Evolutionary conservation across 2,797 vertebrate species (phyloP), one percentile per base, ranked within the genome.

Genomic region (Pteropus rufus): DNA sequence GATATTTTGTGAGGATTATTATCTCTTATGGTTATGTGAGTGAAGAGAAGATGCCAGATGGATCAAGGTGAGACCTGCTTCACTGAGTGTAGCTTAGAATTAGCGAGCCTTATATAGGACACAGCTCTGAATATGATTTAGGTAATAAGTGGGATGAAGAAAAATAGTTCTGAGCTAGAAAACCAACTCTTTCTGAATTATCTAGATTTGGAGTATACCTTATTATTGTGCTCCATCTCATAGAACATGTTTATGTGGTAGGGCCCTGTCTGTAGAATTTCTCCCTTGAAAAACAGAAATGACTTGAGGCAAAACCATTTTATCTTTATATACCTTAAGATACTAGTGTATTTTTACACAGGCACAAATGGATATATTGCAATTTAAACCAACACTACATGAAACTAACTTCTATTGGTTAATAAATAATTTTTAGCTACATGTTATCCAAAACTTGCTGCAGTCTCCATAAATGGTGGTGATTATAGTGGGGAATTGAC

Each of bases 211-310:
- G 76, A 46, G 19, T 39, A 1, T 64, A n/a, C 79, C 70, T 90
- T 76, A 36, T 39, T 44, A 65, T 58, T 75, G 4, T 70, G 44
- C 3, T 80, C 46, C 19, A 29, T 49, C 10, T 79, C 52, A 39
- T 73, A 82, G 49, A 73, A 87, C 49, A 23, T 80, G 67, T 96
- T 41, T 52, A 49, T 81, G 36, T 94, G 39, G 11, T 64, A 52
- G 82, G 49, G 10, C 16, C 26, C 21, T 54, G 8, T 75, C 46
- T 77, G 10, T 60, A 91, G 67, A 93, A 85, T 89, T 91, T 84
- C 41, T 93, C 14, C 29, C n/a, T 87, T 90, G 21, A 72, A 94
- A 75, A 91, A 60, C 26, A 96, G 58, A 91, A 91, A 46, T 86
- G 44, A 49, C 69, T 79, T 92, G 41, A 70, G 36, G 67, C 12